Conservation (phyloP, 2,888 invertebrate genomes). For the Polyommatus icarus region DNA sequence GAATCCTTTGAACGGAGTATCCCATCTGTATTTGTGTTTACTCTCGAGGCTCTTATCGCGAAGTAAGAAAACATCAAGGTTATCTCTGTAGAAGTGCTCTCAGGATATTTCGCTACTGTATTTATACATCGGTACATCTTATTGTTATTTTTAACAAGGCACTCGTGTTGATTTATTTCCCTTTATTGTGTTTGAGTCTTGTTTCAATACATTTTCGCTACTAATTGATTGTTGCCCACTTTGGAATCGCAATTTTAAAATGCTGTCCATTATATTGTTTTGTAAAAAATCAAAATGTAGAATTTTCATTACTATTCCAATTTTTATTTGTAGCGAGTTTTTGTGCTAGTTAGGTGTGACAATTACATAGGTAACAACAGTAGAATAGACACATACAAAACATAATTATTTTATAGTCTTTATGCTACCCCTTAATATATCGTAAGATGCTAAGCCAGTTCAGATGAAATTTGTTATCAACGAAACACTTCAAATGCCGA, state of each 20-base stretch:
- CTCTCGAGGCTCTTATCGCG: conserved; percentile 42
- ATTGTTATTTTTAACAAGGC: conserved; percentile 33
- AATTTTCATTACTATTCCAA: too few species aligned
- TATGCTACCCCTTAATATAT: too few species aligned
- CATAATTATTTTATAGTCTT: too few species aligned
- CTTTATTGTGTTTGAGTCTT: conserved; percentile 20
- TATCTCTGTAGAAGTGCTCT: conserved; percentile 42
- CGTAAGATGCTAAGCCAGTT: not conserved
- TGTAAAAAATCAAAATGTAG: too few species aligned
- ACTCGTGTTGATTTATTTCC: conserved; percentile 24
- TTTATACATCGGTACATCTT: conserved; percentile 30
- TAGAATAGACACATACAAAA: too few species aligned
- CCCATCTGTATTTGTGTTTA: conserved; percentile 19
- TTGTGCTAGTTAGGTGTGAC: too few species aligned
- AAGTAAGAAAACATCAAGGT: conserved; percentile 44
- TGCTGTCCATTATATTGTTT: not conserved
- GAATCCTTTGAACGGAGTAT: conserved; percentile 14
- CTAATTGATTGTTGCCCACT: conserved; percentile 57
- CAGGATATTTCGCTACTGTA: conserved; percentile 37
- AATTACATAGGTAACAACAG: too few species aligned
- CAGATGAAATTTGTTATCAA: not conserved
- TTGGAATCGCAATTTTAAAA: not conserved
- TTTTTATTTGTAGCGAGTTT: too few species aligned
- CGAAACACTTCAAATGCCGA: not conserved
- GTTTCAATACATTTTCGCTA: conserved; percentile 48